Evolutionary conservation across 2,888 invertebrate genomes (phyloP), one percentile per base, ranked within the genome.

Genomic region (Hemicrepidius hirtus): DNA sequence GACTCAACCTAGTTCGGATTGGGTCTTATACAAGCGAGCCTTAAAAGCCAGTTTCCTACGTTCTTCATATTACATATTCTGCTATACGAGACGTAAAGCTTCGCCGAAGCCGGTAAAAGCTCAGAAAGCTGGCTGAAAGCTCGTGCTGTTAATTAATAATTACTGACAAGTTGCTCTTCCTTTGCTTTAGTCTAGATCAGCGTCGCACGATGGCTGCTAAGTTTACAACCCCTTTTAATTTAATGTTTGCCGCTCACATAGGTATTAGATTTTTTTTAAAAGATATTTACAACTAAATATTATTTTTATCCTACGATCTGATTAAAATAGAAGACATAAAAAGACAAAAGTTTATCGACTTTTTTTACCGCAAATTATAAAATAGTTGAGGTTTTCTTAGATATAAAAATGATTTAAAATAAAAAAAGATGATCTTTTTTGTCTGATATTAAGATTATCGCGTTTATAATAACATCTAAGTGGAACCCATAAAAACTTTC

Each of bases 91-190:
- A 84, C 81, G 84, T 82, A 83, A 84, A 85, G 85, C 85, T 84
- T 80, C 81, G 78, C 83, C 82, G 84, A 85, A 85, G 85, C 86
- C 86, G 86, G 87, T 87, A 87, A 87, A 87, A 87, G 87, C 87
- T 86, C 84, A 86, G 87, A 85, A 86, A 86, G 87, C 87, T 84
- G 85, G 84, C 85, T 87, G 86, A 86, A 86, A 87, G 87, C 86
- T 83, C 85, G 85, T 83, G 85, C 86, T 86, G 87, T 87, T 87
- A 87, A 87, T 87, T 87, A 87, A 87, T 87, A 87, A 87, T 87
- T 87, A 87, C 87, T 86, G 86, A 86, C 87, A 87, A 87, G 87
- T 85, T 86, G 86, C 86, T 87, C 86, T 85, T 86, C 86, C 86
- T 86, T 86, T 86, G 84, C 84, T 81, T 82, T 83, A 84, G 84